Evolutionary conservation across 1,140 invertebrate genomes (phyloP), one percentile per base, ranked within the genome.

Genomic region (Drosophila persimilis): DNA sequence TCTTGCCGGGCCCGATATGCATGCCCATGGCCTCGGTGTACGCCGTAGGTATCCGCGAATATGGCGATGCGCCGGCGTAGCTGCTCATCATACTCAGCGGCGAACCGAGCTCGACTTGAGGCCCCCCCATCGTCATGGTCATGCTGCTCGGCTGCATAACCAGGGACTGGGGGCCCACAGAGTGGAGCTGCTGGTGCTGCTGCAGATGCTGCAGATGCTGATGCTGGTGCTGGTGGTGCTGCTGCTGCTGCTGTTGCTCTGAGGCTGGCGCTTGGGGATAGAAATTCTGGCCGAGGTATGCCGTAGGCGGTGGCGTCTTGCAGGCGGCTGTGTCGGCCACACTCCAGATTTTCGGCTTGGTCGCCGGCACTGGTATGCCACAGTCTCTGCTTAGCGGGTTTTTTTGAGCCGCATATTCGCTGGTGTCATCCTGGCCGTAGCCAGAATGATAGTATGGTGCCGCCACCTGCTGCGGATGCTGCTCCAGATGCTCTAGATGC

Each of bases 271-370:
- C n/a, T 57, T 81, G 90, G 17, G 72, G 84, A 48, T 86, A 83
- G 8, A 88, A 89, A 43, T 90, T 90, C 77, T 90, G 88, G 75
- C 92, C 84, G 80, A 46, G 90, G 69, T 93, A 85, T 65, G 63
- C 76, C 69, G 83, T 65, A 50, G 96, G 96, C 44, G 97, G 96
- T 2, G 96, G 97, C 15, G 96, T 98, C 92, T 98, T 98, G 91
- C 97, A 98, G n/a, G 97, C 98, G 13, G 97, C 98, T 24, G 97
- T 98, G 91, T 99, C 97, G 20, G 98, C 98, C 74, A 99, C 91
- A 8, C 97, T 98, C 98, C 98, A 99, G 83, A 99, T 99, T 92
- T 99, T 98, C n/a, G 98, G 98, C 91, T 99, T 98, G 51, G 96
- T 95, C 43, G 96, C 95, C 24, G 96, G 96, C 58, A 97, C 94